Evolutionary conservation across 1,140 invertebrate genomes (phyloP), one percentile per base, ranked within the genome.

Genomic region (Lutraria rhynchaena): DNA sequence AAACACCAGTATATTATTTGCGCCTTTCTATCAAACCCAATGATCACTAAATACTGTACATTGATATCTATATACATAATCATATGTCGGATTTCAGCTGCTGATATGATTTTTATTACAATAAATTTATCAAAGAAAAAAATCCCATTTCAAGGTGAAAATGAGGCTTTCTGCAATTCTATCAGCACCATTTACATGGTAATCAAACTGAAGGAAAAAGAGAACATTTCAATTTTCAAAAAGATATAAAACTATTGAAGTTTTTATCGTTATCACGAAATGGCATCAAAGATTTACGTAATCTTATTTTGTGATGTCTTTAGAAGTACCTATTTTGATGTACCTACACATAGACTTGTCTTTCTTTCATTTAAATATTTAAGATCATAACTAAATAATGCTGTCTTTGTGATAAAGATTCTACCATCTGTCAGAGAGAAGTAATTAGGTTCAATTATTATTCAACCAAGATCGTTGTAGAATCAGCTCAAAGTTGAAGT

Each of bases 251-350:
- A 37, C 69, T 55, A 51, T 19, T 55, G 53, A 71, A 29, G 29
- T 71, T 19, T 55, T 71, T 71, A 53, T 71, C 49, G 49, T 71
- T 71, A 71, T 71, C 69, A 55, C 35, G 44, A 55, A 57, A 71
- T 71, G 69, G 69, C 51, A 71, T 22, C 49, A 37, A 2, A 71
- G 49, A 55, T 55, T 33, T 37, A 41, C 9, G 22, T 55, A 57
- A 71, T 67, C 29, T 13, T 49, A 49, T 49, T 29, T 49, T 67
- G 24, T 24, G 9, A 19, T 27, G 37, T 67, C 15, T 41, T 41
- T 41, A n/a, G n/a, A n/a, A n/a, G 5, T 41, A 41, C 15, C 5
- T 41, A 7, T 41, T 41, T 41, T 5, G 15, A 7, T 41, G 15
- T 7, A 7, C 37, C 37, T 7, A 41, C 37, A 41, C 5, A 7